Percentiles rank a stretch among this genome's conserved stretches.
Evolutionary conservation across 2,113 vertebrate species (phyloP).

Genomic region (Pyxicephalus adspersus): DNA sequence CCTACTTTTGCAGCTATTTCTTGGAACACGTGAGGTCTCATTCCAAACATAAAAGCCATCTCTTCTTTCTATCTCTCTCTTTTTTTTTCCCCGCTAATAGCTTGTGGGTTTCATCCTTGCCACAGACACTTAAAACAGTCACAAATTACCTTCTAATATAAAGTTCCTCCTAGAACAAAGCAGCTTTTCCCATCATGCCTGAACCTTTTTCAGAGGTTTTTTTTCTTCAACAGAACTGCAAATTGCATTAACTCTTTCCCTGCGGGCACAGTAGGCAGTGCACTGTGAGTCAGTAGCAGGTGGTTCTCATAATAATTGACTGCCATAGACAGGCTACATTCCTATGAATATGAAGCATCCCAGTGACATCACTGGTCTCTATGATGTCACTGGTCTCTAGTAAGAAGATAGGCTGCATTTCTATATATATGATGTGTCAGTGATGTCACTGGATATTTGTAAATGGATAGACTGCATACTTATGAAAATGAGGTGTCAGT

Average conservation of each 20-base stretch:
- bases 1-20: neutral
- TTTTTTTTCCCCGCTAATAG: slow-evolving; percentile 59
- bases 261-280: neutral
- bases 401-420: too few relatives aligned
- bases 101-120: slow-evolving; percentile 55
- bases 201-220: slow-evolving; percentile 42
- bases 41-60: slow-evolving; percentile 48
- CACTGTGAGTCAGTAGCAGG: neutral
- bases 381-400: too few relatives aligned
- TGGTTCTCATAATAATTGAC: too few relatives aligned
- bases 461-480: too few relatives aligned
- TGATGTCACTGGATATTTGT: too few relatives aligned
- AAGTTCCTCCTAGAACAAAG: slow-evolving; percentile 60
- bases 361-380: too few relatives aligned
- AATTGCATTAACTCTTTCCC: slow-evolving; percentile 58
- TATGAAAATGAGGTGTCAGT: too few relatives aligned
- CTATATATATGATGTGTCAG: too few relatives aligned
- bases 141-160: slow-evolving; percentile 52
- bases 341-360: too few relatives aligned
- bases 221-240: slow-evolving; percentile 50
- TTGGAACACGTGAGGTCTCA: slow-evolving; percentile 20
- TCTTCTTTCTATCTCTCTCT: slow-evolving; percentile 4
- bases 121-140: slow-evolving; percentile 53
- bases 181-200: slow-evolving; percentile 32
- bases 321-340: too few relatives aligned